Conservation (phyloP, 1,140 invertebrate species). For the Colletes gigas region DNA sequence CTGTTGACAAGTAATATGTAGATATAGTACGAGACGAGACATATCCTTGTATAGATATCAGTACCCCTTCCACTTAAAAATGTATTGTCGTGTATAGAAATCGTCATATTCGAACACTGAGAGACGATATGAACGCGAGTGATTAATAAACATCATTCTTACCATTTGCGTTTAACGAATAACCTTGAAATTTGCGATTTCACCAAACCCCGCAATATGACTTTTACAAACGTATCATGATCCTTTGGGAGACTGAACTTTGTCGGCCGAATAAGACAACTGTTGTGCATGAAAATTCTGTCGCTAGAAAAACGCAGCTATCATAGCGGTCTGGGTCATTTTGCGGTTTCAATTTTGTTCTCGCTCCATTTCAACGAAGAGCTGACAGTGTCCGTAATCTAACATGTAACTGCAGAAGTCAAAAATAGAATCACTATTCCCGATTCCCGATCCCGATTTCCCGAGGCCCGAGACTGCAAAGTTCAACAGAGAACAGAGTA, state of each 20-base stretch:
- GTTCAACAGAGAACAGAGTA: too few relatives aligned
- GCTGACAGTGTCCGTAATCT: background rate
- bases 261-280: background rate
- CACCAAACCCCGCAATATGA: background rate
- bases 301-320: background rate
- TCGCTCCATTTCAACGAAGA: background rate
- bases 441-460: too few relatives aligned
- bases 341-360: constrained; percentile 34
- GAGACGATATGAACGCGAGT: background rate
- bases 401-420: background rate
- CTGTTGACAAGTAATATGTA: constrained; percentile 3
- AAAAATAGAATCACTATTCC: constrained; percentile 13
- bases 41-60: constrained; percentile 50
- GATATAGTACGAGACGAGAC: background rate
- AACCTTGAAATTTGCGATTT: background rate
- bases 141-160: background rate
- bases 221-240: background rate
- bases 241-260: background rate
- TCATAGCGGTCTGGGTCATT: background rate
- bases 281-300: background rate
- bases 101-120: background rate
- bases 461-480: too few relatives aligned
- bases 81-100: background rate
- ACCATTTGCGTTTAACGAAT: constrained; percentile 46
- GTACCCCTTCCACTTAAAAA: constrained; percentile 15